Evolutionary conservation across 2,888 invertebrate genomes (phyloP).

Genomic region (Leptinotarsa tumamoca): DNA sequence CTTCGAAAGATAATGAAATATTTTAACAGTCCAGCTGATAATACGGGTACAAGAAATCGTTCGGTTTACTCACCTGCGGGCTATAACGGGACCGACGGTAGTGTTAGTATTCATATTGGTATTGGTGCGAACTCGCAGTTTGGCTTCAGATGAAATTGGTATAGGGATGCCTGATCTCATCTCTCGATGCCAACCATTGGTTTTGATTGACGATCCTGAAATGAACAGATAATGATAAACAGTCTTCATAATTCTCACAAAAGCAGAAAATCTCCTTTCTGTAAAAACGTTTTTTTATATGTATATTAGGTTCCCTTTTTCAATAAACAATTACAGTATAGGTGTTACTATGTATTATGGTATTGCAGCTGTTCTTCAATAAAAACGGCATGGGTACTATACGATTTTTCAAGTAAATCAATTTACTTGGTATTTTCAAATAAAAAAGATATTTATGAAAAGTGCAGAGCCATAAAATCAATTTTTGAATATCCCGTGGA

Average conservation of each 20-base stretch:
- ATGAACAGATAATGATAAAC: conserved; percentile 13
- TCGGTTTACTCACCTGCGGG: conserved; percentile 50
- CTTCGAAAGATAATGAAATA: conserved; percentile 1
- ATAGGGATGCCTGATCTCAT: conserved; percentile 64
- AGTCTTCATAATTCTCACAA: neutral
- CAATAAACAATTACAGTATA: too few species aligned
- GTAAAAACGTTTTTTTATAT: too few species aligned
- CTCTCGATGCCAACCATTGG: conserved; percentile 56
- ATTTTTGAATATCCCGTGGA: too few species aligned
- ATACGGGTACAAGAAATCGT: conserved; percentile 25
- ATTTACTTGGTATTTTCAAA: too few species aligned
- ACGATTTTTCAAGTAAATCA: too few species aligned
- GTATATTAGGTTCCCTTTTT: too few species aligned
- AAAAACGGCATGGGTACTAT: too few species aligned
- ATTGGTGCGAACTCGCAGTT: conserved; percentile 53
- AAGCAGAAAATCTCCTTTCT: too few species aligned
- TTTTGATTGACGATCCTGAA: conserved; percentile 53
- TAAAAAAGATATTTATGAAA: too few species aligned
- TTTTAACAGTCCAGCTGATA: neutral
- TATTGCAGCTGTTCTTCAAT: too few species aligned
- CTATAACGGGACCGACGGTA: conserved; percentile 50
- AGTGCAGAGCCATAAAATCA: too few species aligned
- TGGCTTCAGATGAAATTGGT: conserved; percentile 55
- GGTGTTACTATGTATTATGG: too few species aligned
- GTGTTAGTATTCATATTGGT: conserved; percentile 35